Conservation (phyloP, 2,113 vertebrate genomes). For the Hemiscyllium ocellatum region DNA sequence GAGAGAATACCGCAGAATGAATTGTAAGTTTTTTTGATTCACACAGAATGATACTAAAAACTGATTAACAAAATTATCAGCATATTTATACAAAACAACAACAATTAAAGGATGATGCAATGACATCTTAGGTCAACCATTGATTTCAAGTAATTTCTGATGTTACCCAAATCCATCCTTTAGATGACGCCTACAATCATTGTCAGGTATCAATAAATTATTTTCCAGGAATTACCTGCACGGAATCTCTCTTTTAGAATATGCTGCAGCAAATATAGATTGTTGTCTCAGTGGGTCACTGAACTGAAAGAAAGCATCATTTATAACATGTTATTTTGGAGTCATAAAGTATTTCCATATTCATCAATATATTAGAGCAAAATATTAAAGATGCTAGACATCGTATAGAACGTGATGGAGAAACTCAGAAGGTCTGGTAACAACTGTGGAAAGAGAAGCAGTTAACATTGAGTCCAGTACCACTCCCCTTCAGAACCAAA, state of each 20-base stretch:
- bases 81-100: background rate
- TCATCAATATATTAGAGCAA: background rate
- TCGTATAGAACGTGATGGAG: no score
- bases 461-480: no score
- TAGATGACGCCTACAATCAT: background rate
- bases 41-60: background rate
- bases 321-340: background rate
- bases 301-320: slow-evolving; percentile 54
- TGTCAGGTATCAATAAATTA: background rate
- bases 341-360: background rate
- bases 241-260: slow-evolving; percentile 67
- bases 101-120: background rate
- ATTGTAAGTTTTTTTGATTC: background rate
- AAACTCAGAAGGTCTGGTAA: no score
- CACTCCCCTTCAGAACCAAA: no score
- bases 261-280: slow-evolving; percentile 63
- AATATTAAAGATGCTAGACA: no score
- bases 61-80: background rate
- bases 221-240: slow-evolving; percentile 59
- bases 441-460: no score
- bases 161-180: background rate
- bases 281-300: slow-evolving; percentile 45
- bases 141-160: background rate
- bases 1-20: background rate
- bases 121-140: background rate